phyloP scores from a whole-genome alignment of 2,888 invertebrate species.

The Ametastegia equiseti region DNA sequence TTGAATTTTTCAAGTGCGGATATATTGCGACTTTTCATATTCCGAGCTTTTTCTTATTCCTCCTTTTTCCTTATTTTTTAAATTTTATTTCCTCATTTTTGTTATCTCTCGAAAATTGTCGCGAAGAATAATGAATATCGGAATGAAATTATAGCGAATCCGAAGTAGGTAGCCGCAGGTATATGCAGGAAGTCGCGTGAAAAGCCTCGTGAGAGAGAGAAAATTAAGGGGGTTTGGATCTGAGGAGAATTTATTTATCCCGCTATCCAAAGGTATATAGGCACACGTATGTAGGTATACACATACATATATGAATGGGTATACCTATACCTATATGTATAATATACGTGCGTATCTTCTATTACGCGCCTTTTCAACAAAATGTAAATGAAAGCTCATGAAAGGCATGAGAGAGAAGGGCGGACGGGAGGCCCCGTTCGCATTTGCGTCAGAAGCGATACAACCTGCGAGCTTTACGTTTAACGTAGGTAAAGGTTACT shows the following conservation, averaged over 20 bases:
- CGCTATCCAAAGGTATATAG: background rate
- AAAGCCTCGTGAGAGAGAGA: background rate
- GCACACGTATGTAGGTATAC: background rate
- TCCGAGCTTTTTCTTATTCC: background rate
- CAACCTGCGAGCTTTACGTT: background rate
- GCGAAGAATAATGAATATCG: background rate
- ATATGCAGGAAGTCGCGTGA: background rate
- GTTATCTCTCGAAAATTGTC: background rate
- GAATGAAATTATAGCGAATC: background rate
- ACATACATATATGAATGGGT: background rate
- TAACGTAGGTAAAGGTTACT: conserved; percentile 16
- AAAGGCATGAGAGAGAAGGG: conserved; percentile 2
- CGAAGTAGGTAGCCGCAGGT: background rate
- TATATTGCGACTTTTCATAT: background rate
- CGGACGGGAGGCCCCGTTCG: background rate
- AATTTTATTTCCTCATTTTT: background rate
- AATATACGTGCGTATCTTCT: background rate
- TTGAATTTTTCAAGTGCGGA: background rate
- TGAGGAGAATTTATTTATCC: background rate
- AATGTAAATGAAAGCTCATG: conserved; percentile 9
- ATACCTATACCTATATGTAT: background rate
- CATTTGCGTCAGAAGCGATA: conserved; percentile 29
- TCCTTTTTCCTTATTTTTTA: background rate
- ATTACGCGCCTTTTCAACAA: conserved; percentile 11
- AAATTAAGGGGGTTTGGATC: background rate